phyloP scores from a whole-genome alignment of 2,888 invertebrate species.

The Epirrita christyi region DNA sequence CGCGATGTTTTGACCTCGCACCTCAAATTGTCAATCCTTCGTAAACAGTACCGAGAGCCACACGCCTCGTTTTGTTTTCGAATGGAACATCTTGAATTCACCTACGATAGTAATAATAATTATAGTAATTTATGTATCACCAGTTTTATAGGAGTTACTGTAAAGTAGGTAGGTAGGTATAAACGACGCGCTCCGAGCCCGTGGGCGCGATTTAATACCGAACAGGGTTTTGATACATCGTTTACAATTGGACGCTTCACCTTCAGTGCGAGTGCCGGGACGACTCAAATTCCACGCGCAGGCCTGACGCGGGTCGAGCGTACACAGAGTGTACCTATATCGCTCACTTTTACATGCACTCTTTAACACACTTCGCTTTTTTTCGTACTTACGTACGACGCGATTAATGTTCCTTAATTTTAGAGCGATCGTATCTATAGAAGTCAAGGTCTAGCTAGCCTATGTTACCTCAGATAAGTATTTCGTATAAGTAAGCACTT shows the following conservation, averaged over 20 bases:
- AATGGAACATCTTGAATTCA: slow-evolving; percentile 1
- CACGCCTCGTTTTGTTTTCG: slow-evolving; percentile 2
- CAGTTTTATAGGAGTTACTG: slow-evolving; percentile 4
- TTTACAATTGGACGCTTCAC: slow-evolving; percentile 24
- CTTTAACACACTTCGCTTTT: slow-evolving; percentile 26
- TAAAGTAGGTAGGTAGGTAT: neutral
- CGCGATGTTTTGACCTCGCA: neutral
- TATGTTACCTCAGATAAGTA: slow-evolving; percentile 24
- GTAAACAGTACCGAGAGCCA: neutral
- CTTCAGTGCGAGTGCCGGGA: neutral
- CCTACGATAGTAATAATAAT: neutral
- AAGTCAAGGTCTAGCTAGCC: slow-evolving; percentile 24
- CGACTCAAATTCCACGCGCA: too few relatives aligned
- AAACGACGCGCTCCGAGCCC: neutral
- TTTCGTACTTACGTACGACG: slow-evolving; percentile 27
- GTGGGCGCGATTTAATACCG: neutral
- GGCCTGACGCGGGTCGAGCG: neutral
- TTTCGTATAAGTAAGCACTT: slow-evolving; percentile 30
- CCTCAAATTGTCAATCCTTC: too few relatives aligned
- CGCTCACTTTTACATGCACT: slow-evolving; percentile 31
- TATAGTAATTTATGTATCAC: slow-evolving; percentile 6
- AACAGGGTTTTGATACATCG: slow-evolving; percentile 36
- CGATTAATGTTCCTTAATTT: slow-evolving; percentile 37
- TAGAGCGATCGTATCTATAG: slow-evolving; percentile 31
- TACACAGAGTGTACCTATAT: slow-evolving; percentile 10